Base-by-base conservation (phyloP, 1,140 invertebrate genomes). In the Amphibalanus amphitrite region DNA sequence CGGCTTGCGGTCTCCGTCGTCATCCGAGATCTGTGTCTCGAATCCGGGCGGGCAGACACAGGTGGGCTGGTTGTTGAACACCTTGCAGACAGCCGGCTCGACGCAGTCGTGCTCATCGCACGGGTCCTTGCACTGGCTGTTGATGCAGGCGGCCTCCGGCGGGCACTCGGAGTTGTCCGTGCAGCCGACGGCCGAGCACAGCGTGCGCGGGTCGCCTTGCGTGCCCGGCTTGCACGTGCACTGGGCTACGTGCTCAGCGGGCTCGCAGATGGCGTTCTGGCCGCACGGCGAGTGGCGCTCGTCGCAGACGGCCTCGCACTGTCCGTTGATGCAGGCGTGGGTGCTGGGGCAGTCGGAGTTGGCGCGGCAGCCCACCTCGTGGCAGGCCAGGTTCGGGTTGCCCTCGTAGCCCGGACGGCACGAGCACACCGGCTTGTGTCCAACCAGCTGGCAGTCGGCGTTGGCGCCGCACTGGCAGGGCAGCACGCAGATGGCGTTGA, bases 41-140 rank as follows among this genome's bases (percentile, higher is more conserved):
- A 86, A 93, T 29, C 90, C 90, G 73, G 85, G 84, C 72, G 84
- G 81, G 78, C 92, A 94, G 0, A 89, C 87, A 76, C 92, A 94
- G 0, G 91, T 86, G 0, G 90, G 90, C 79, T 90, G 91, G 75
- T 77, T 90, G 75, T 92, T 85, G 77, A 85, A 85, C 68, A 93
- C 87, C 74, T 85, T 85, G 76, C 91, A 94, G 72, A 90, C 86
- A 0, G 91, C 87, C 69, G 75, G 76, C 91, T 90, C 84, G 78
- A 90, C 92, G 69, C 86, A 84, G 65, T 0, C 86, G 80, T 47
- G 90, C 91, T 71, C 70, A 68, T 87, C 85, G 78, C 92, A 94
- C 1, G 91, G 90, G 77, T 92, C 85, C 74, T 83, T 85, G 78
- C 92, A 95, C 26, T 91, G 82, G 20, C 86, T 87, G 72, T 88